Percentiles rank a stretch among this genome's conserved stretches.
These are phyloP conservation scores for Nycticebus coucang DNA, from an alignment of 2,113 vertebrate genomes.

Conservation along the genomic window DNA sequence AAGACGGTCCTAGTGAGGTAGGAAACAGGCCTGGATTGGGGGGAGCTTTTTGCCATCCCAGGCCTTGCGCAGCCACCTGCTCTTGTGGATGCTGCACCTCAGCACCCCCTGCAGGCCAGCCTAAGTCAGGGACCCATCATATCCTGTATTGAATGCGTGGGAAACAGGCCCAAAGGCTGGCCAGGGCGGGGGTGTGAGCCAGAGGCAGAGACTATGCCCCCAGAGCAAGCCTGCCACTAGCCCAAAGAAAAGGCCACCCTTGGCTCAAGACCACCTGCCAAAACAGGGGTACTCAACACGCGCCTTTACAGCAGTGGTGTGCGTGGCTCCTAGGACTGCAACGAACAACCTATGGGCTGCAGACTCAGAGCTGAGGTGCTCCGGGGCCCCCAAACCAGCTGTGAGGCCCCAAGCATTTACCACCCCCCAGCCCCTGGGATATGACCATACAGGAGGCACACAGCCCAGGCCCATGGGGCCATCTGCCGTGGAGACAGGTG, in stretches of 20 bases:
- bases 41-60: not conserved
- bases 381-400: not conserved
- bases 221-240: not conserved
- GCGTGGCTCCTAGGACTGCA: fast-evolving
- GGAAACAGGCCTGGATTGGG: not conserved
- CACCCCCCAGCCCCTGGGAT: not conserved
- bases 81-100: fast-evolving
- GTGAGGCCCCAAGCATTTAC: fast-evolving
- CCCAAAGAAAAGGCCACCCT: not conserved
- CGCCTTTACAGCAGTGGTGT: no score
- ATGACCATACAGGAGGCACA: fast-evolving
- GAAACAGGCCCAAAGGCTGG: not conserved
- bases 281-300: fast-evolving
- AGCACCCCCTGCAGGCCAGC: not conserved
- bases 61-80: fast-evolving
- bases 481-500: not conserved
- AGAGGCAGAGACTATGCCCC: not conserved
- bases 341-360: fast-evolving
- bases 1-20: not conserved
- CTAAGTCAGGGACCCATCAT: fast-evolving
- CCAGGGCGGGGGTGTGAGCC: no score
- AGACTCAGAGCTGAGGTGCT: fast-evolving
- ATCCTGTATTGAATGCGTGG: fast-evolving
- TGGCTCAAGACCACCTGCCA: not conserved
- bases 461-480: fast-evolving